These are phyloP conservation scores for Coelogynopora nodosa DNA, from an alignment of 2,888 invertebrate species.

Conservation along the genomic window DNA sequence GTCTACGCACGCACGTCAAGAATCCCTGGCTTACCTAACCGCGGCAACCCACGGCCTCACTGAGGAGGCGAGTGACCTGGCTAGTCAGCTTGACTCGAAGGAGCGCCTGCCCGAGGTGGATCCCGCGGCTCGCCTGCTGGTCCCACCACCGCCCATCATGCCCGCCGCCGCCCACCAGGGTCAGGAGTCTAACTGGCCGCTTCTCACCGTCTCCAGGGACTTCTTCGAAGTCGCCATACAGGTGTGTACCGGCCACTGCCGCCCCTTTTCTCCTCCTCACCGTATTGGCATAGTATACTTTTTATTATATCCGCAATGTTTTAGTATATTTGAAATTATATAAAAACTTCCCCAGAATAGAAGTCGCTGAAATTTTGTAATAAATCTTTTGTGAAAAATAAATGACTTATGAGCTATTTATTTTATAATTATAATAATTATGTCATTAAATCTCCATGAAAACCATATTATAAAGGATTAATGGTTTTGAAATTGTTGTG, in stretches of 20 bases:
- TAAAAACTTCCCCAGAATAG: too few relatives aligned
- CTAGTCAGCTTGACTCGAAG: constrained; percentile 63
- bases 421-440: too few relatives aligned
- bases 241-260: constrained; percentile 66
- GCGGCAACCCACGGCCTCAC: constrained; percentile 83
- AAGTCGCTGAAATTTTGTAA: too few relatives aligned
- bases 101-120: constrained; percentile 70
- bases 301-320: too few relatives aligned
- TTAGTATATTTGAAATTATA: too few relatives aligned
- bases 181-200: constrained; percentile 94
- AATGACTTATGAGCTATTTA: too few relatives aligned
- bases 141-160: constrained; percentile 85
- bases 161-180: constrained; percentile 64
- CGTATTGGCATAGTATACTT: too few relatives aligned
- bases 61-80: constrained; percentile 70
- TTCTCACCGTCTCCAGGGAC: constrained; percentile 74
- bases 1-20: too few relatives aligned
- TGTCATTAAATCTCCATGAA: too few relatives aligned
- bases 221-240: constrained; percentile 62
- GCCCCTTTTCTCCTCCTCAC: constrained; percentile 49
- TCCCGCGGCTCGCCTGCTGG: constrained; percentile 72
- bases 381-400: too few relatives aligned
- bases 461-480: too few relatives aligned
- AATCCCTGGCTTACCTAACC: constrained; percentile 80
- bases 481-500: too few relatives aligned